Percentiles rank a stretch among this genome's conserved stretches.
phyloP scores from a whole-genome alignment of 2,888 invertebrate genomes.

The Scaptomyza flava region DNA sequence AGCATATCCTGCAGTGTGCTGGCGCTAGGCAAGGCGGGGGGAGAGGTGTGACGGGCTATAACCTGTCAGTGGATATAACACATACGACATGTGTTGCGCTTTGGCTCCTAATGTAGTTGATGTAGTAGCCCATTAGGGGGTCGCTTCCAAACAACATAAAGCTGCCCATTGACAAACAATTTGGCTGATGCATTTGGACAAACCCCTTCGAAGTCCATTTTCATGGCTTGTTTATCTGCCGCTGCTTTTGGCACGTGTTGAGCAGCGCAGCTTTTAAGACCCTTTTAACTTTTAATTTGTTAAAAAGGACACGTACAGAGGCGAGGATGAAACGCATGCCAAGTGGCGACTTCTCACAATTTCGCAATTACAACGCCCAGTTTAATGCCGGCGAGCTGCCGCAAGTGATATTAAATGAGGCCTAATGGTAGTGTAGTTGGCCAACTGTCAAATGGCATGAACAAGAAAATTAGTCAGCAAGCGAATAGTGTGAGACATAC shows the following conservation, averaged over 20 bases:
- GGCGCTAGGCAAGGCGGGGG: no score
- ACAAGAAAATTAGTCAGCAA: conserved; percentile 6
- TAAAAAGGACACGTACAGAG: conserved; percentile 62
- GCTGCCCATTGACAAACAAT: conserved; percentile 62
- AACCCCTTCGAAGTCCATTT: conserved; percentile 27
- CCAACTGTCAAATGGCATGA: conserved; percentile 36
- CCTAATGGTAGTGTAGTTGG: conserved; percentile 53
- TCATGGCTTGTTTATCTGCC: conserved; percentile 32
- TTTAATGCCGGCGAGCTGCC: conserved; percentile 53
- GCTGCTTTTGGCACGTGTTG: conserved; percentile 47
- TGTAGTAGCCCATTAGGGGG: conserved; percentile 46
- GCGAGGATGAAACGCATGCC: conserved; percentile 28
- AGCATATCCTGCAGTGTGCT: conserved; percentile 1
- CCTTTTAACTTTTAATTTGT: conserved; percentile 54
- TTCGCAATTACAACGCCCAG: conserved; percentile 66
- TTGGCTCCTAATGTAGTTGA: conserved; percentile 14
- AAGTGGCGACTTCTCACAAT: conserved; percentile 33
- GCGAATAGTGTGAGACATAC: not conserved
- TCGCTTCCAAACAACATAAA: conserved; percentile 10
- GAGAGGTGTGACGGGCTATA: not conserved
- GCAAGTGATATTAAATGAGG: conserved; percentile 52
- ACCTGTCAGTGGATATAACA: conserved; percentile 53
- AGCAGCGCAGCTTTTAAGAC: conserved; percentile 13
- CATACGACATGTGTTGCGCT: conserved; percentile 74
- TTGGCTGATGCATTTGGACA: conserved; percentile 62